Conservation (phyloP, 2,888 invertebrate genomes). For the Leptinotarsa haldemani region DNA sequence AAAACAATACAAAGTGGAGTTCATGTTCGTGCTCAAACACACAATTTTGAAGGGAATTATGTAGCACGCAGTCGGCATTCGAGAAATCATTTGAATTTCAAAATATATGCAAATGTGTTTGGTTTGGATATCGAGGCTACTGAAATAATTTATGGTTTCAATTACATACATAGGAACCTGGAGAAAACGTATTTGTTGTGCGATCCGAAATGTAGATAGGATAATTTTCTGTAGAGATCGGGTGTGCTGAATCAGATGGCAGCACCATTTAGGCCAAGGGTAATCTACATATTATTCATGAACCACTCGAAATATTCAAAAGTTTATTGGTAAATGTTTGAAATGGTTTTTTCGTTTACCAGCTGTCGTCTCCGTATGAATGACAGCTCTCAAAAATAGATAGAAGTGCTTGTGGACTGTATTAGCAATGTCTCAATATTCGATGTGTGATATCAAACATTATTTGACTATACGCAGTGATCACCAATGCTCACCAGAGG, state of each 20-base stretch:
- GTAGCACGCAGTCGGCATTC: conserved; percentile 23
- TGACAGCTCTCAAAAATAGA: too few relatives aligned
- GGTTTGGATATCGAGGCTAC: conserved; percentile 29
- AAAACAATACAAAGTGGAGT: background rate
- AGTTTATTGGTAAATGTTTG: too few relatives aligned
- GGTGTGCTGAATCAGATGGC: background rate
- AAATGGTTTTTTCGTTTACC: too few relatives aligned
- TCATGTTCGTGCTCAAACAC: conserved; percentile 8
- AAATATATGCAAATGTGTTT: conserved; percentile 38
- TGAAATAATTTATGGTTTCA: conserved; percentile 35
- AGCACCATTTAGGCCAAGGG: too few relatives aligned
- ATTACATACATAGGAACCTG: conserved; percentile 31
- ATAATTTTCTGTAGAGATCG: background rate
- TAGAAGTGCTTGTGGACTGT: too few relatives aligned
- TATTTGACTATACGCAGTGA: too few relatives aligned
- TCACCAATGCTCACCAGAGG: too few relatives aligned
- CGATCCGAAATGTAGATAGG: background rate
- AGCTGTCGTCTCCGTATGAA: too few relatives aligned
- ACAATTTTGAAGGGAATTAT: conserved; percentile 12
- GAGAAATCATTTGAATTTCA: conserved; percentile 41
- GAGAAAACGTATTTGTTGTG: conserved; percentile 20
- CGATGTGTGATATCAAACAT: too few relatives aligned
- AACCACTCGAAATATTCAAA: too few relatives aligned
- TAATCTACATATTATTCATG: too few relatives aligned
- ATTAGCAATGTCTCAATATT: too few relatives aligned